Conservation (phyloP, 1,140 invertebrate genomes). For the Panonychus citri region DNA sequence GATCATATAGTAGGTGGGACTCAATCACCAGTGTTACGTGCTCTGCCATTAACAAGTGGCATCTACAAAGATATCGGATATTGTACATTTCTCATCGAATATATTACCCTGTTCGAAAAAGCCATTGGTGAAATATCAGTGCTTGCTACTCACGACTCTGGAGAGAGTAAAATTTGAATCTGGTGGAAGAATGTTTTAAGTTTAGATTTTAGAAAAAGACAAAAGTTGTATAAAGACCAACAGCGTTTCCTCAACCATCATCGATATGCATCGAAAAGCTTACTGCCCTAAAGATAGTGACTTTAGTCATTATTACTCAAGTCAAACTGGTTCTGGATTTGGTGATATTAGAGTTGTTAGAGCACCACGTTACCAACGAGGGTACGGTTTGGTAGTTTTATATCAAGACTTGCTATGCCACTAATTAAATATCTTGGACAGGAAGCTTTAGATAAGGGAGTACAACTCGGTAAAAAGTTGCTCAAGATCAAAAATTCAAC, state of each 20-base stretch:
- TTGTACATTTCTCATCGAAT: background rate
- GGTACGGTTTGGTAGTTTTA: background rate
- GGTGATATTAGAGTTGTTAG: background rate
- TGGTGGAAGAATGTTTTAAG: too few relatives aligned
- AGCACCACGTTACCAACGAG: background rate
- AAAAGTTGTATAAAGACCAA: background rate
- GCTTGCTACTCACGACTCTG: background rate
- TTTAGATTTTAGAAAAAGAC: too few relatives aligned
- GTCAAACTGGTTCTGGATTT: background rate
- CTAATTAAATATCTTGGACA: background rate
- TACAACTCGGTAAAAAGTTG: too few relatives aligned
- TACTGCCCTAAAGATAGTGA: background rate
- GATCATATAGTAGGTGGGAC: background rate
- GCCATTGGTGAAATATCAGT: background rate
- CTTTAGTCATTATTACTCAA: background rate
- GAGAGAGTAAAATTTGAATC: background rate
- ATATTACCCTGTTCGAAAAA: background rate
- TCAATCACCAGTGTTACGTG: background rate
- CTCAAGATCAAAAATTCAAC: too few relatives aligned
- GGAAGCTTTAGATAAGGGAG: too few relatives aligned
- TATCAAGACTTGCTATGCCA: background rate
- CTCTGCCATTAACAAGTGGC: background rate
- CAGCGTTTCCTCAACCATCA: background rate
- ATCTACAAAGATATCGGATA: background rate
- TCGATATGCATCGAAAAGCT: background rate